These are phyloP conservation scores for Psilopogon haemacephalus DNA, from an alignment of 2,113 vertebrate species.

Conservation along the genomic window DNA sequence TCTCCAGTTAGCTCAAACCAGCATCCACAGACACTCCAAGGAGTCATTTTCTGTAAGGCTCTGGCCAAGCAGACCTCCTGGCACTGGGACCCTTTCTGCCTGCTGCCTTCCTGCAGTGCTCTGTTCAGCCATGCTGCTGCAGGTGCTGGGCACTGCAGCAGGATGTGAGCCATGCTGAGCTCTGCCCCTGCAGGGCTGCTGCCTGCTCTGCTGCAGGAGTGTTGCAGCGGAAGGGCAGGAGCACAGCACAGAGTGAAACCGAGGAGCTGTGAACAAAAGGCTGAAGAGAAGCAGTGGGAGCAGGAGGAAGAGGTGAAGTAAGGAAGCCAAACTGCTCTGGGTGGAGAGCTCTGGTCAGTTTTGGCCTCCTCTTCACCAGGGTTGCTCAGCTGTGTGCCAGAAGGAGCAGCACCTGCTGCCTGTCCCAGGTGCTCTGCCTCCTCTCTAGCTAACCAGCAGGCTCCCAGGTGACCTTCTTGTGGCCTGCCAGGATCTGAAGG, in stretches of 20 bases:
- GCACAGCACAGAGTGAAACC: background rate
- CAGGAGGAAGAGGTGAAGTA: rapidly evolving
- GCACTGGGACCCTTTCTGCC: background rate
- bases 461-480: no score
- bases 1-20: no score
- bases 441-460: background rate
- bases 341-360: background rate
- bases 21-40: background rate
- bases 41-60: background rate
- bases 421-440: background rate
- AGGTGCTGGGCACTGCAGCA: background rate
- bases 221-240: rapidly evolving
- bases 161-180: rapidly evolving
- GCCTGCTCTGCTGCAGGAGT: rapidly evolving
- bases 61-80: background rate
- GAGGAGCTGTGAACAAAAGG: background rate
- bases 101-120: background rate
- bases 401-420: background rate
- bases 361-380: background rate
- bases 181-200: background rate
- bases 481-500: no score
- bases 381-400: background rate
- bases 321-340: background rate
- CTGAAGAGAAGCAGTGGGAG: background rate
- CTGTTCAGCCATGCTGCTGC: background rate